Evolutionary conservation across 1,140 invertebrate species (phyloP).

Genomic region (Drosophila subpulchrella): DNA sequence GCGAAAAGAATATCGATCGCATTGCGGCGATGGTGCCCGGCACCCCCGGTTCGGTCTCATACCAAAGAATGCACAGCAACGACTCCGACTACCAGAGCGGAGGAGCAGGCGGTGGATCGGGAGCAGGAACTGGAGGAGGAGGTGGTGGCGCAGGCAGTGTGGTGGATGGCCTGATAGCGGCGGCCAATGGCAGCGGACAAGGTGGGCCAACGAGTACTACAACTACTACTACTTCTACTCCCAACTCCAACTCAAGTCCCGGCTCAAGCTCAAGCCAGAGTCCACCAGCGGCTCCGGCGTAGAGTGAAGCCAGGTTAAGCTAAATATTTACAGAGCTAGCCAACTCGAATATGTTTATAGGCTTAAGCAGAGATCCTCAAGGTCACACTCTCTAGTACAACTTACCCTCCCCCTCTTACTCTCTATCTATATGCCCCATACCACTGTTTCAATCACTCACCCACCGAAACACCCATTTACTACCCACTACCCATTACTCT

Average conservation of each 20-base stretch:
- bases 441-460: slow-evolving; percentile 12
- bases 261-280: slow-evolving; percentile 40
- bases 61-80: slow-evolving; percentile 94
- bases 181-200: slow-evolving; percentile 80
- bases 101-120: slow-evolving; percentile 44
- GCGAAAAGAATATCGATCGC: slow-evolving; percentile 88
- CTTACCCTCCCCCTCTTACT: slow-evolving; percentile 6
- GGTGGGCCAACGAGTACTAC: slow-evolving; percentile 81
- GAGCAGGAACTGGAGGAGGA: slow-evolving; percentile 46
- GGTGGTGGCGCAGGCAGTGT: slow-evolving; percentile 59
- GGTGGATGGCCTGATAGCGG: slow-evolving; percentile 66
- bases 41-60: slow-evolving; percentile 89
- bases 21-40: slow-evolving; percentile 83
- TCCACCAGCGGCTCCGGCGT: slow-evolving; percentile 39
- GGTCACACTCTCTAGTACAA: slow-evolving; percentile 47
- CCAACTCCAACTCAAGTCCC: slow-evolving; percentile 44
- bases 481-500: slow-evolving; percentile 41
- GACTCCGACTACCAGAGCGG: slow-evolving; percentile 87
- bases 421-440: slow-evolving; percentile 11
- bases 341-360: slow-evolving; percentile 50
- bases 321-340: slow-evolving; percentile 38
- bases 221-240: slow-evolving; percentile 56
- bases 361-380: slow-evolving; percentile 51
- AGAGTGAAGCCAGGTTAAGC: slow-evolving; percentile 37
- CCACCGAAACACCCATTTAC: slow-evolving; percentile 14